Percentiles rank a stretch among this genome's conserved stretches.
Conservation (phyloP, 2,113 vertebrate genomes). For the Hippocampus comes region DNA sequence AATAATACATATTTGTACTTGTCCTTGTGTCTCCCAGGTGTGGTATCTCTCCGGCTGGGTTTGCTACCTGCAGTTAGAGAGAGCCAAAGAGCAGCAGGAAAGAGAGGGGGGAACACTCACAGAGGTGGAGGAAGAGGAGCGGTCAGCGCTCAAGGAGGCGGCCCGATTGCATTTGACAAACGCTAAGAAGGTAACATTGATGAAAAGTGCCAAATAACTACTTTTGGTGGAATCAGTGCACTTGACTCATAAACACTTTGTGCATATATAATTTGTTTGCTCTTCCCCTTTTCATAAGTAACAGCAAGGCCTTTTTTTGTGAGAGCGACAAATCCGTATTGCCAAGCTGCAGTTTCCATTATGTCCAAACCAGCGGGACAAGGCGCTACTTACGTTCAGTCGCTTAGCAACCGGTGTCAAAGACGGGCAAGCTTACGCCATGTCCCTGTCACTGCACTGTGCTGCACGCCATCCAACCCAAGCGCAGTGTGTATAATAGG, state of each 20-base stretch:
- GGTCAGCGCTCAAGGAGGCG: constrained; percentile 63
- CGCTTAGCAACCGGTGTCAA: not conserved
- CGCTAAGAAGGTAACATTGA: constrained; percentile 68
- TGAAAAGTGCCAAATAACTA: not conserved
- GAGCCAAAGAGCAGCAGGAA: constrained; percentile 62
- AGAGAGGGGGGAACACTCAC: constrained; percentile 59
- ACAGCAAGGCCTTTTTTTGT: not conserved
- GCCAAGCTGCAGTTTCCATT: not conserved
- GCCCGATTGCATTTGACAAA: constrained; percentile 71
- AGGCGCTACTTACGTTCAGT: not conserved
- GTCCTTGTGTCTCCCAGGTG: constrained; percentile 60
- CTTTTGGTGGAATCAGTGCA: not conserved
- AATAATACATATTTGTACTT: not conserved
- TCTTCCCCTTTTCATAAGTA: not conserved
- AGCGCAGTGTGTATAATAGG: not conserved
- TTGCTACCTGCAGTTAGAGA: constrained; percentile 71
- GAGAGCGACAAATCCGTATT: not conserved
- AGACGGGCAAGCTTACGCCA: not conserved
- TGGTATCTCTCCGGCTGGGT: constrained; percentile 77
- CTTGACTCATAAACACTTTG: not conserved
- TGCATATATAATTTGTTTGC: not conserved
- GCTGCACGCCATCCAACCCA: not conserved
- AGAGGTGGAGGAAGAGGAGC: constrained; percentile 64
- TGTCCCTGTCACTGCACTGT: not conserved
- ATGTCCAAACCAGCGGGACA: not conserved